Evolutionary conservation across 2,113 vertebrate species (phyloP), one percentile per base, ranked within the genome.

Genomic region (Tetraodon nigroviridis): DNA sequence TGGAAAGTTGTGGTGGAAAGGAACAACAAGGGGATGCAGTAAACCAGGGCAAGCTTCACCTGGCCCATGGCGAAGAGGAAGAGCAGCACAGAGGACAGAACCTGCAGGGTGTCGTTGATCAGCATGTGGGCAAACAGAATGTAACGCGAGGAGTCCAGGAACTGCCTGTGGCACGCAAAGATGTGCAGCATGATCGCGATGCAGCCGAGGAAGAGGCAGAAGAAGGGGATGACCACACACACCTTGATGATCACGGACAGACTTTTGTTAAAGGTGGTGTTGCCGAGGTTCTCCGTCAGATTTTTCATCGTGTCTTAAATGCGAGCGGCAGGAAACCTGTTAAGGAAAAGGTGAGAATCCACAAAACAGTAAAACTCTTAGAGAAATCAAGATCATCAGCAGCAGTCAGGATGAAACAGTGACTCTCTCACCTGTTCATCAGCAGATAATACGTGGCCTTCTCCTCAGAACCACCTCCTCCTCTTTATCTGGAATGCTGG

Each of bases 111-210:
- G 79, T 92, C 91, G 14, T 89, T 91, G 59, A 89, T 67, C 58
- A 92, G 75, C 89, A 91, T 91, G 76, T 80, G 87, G 55, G 83
- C 69, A 50, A 91, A 92, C 58, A 92, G 81, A 57, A 90, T 59
- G 50, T 92, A 91, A 10, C 90, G 90, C 0, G 90, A 58, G 12
- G 64, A 87, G 22, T 90, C 87, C 62, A 88, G 65, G 61, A 90
- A 88, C 55, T 87, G 87, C 19, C 84, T 73, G 58, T 88, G 78
- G 29, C 88, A 87, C 2, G 76, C 84, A 58, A 90, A 89, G 40
- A 85, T 84, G 76, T 84, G 78, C 42, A 92, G 69, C 80, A 89
- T 89, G 56, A 90, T 29, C 1, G 41, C 29, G 12, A 89, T 83
- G 60, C 75, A 89, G 75, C 16, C 87, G 56, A 91, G 63, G 77